A percentile compares a stretch with the other conserved stretches of the same genome.
Conservation (phyloP, 37 sponge, comb jelly and placozoan species). For the Oopsacas minuta region DNA sequence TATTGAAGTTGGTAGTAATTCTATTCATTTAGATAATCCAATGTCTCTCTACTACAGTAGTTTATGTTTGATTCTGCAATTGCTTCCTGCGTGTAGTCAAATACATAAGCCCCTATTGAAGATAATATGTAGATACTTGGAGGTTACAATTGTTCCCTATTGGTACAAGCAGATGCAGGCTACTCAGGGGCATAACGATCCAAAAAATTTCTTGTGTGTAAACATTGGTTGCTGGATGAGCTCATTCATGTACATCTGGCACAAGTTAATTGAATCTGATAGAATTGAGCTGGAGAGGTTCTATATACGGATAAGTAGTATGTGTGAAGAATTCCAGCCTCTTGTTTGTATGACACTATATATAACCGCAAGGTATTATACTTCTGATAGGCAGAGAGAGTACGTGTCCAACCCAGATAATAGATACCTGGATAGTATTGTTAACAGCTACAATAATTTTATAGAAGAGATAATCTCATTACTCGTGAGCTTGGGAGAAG, state of each 20-base stretch:
- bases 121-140: background rate
- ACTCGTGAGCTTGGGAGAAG: background rate
- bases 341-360: background rate
- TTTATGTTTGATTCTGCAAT: background rate
- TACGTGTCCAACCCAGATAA: background rate
- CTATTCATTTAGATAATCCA: background rate
- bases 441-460: background rate
- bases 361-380: background rate
- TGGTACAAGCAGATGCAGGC: background rate
- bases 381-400: background rate
- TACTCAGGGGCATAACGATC: background rate
- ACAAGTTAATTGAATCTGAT: background rate
- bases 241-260: background rate
- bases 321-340: background rate
- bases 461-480: background rate
- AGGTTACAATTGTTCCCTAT: background rate
- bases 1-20: background rate
- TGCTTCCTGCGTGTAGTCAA: background rate
- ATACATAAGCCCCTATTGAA: background rate
- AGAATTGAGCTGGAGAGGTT: background rate
- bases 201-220: background rate
- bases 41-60: background rate
- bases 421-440: background rate
- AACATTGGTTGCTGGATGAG: background rate
- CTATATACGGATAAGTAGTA: background rate